These are phyloP conservation scores for Dendrolimus punctatus DNA, from an alignment of 1,140 invertebrate species.

Conservation along the genomic window DNA sequence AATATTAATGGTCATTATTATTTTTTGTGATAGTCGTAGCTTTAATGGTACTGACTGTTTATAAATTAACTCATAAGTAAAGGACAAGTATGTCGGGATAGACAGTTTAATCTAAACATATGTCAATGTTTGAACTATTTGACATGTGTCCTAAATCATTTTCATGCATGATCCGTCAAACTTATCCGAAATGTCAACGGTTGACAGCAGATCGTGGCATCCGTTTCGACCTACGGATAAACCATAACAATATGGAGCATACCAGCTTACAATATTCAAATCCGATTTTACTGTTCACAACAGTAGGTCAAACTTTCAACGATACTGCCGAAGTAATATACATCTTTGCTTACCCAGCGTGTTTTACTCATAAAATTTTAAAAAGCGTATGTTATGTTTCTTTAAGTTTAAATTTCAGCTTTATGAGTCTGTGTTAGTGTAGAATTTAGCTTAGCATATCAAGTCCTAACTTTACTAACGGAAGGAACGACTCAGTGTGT, in stretches of 20 bases:
- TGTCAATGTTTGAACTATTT: constrained; percentile 15
- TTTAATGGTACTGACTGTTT: background rate
- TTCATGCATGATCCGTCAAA: constrained; percentile 57
- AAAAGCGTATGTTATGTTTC: constrained; percentile 20
- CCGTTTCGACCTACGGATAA: constrained; percentile 41
- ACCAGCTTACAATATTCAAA: constrained; percentile 2
- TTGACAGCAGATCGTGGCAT: constrained; percentile 58
- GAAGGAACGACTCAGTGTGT: constrained; percentile 66
- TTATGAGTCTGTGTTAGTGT: constrained; percentile 17
- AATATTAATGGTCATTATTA: constrained; percentile 11
- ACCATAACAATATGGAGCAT: constrained; percentile 26
- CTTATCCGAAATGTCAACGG: constrained; percentile 58
- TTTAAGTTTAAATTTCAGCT: constrained; percentile 12
- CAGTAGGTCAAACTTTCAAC: constrained; percentile 6
- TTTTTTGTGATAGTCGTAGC: constrained; percentile 7
- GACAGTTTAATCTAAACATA: constrained; percentile 3
- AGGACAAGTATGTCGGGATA: background rate
- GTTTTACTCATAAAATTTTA: constrained; percentile 14
- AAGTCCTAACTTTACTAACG: constrained; percentile 43
- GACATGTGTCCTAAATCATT: constrained; percentile 39
- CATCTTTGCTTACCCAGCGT: constrained; percentile 8
- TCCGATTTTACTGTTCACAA: constrained; percentile 3
- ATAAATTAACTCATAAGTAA: too few relatives aligned
- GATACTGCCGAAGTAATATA: constrained; percentile 4
- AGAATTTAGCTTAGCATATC: constrained; percentile 17